These are phyloP conservation scores for Arbacia lixula DNA, from an alignment of 53 echinoderm and acorn worm genomes.

Conservation along the genomic window DNA sequence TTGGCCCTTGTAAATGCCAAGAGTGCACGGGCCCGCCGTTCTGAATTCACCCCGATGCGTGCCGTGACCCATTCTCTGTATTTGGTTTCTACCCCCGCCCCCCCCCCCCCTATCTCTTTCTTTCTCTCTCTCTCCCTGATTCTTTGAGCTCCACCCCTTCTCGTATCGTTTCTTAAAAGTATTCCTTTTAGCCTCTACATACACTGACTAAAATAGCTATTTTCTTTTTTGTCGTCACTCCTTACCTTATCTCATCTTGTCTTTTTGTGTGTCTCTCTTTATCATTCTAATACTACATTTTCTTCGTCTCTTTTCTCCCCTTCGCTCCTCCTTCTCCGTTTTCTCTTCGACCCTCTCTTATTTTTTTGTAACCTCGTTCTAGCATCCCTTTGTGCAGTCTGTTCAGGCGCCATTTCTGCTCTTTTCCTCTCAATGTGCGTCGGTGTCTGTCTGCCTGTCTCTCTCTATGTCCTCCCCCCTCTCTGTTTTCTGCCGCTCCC, in stretches of 20 bases:
- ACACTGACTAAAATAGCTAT: neutral
- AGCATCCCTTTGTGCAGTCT: too few relatives aligned
- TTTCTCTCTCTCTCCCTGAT: neutral
- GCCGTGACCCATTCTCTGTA: neutral
- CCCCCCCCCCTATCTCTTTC: neutral
- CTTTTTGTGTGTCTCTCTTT: neutral
- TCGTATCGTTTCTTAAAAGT: neutral
- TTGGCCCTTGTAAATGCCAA: constrained; percentile 29
- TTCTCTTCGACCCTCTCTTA: too few relatives aligned
- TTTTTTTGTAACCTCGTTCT: too few relatives aligned
- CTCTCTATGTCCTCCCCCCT: too few relatives aligned
- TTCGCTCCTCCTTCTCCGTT: neutral
- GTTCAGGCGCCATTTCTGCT: too few relatives aligned
- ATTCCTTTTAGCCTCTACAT: neutral
- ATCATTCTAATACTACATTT: neutral
- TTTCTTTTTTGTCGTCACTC: neutral
- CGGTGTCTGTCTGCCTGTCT: too few relatives aligned
- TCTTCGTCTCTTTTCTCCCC: neutral
- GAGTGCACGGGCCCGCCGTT: constrained; percentile 17
- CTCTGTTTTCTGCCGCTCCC: too few relatives aligned
- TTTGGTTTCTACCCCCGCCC: neutral
- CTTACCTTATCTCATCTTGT: neutral
- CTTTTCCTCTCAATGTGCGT: too few relatives aligned
- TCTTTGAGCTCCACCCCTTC: neutral
- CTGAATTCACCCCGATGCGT: too few relatives aligned